Evolutionary conservation across 2,113 vertebrate species (phyloP).

Genomic region (Varanus komodoensis): DNA sequence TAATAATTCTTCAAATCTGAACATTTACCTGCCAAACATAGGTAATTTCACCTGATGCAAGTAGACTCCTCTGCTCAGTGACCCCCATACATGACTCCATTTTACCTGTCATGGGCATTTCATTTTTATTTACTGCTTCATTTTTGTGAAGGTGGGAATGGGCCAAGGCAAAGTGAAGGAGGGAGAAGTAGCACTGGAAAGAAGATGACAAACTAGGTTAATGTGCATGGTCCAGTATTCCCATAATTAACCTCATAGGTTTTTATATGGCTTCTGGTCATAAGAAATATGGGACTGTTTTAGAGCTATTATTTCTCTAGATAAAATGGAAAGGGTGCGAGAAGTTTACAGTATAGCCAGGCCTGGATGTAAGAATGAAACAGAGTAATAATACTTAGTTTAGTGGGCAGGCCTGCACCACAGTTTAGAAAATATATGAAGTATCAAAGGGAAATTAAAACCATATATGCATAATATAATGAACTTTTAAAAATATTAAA

Average conservation of each 20-base stretch:
- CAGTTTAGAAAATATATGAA: too few relatives aligned
- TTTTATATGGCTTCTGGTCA: neutral
- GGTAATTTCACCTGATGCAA: neutral
- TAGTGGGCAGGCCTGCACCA: too few relatives aligned
- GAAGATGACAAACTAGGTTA: too few relatives aligned
- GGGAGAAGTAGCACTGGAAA: too few relatives aligned
- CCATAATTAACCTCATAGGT: neutral
- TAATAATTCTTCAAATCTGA: neutral
- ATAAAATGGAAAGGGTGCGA: neutral
- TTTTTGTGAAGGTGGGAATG: too few relatives aligned
- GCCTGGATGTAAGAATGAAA: neutral
- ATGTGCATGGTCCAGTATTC: neutral
- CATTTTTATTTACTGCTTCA: neutral
- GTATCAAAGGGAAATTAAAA: too few relatives aligned
- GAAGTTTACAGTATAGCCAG: neutral
- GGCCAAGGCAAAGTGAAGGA: too few relatives aligned
- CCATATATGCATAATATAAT: too few relatives aligned
- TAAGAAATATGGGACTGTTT: neutral
- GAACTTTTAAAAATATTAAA: neutral
- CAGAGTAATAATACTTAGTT: neutral
- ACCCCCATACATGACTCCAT: neutral
- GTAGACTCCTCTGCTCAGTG: neutral
- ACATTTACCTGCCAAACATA: neutral
- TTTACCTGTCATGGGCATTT: neutral
- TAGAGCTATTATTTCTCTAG: neutral